A percentile compares a stretch with the other conserved stretches of the same genome.
phyloP scores from a whole-genome alignment of 2,797 vertebrate genomes.

The Yasuhikotakia modesta region DNA sequence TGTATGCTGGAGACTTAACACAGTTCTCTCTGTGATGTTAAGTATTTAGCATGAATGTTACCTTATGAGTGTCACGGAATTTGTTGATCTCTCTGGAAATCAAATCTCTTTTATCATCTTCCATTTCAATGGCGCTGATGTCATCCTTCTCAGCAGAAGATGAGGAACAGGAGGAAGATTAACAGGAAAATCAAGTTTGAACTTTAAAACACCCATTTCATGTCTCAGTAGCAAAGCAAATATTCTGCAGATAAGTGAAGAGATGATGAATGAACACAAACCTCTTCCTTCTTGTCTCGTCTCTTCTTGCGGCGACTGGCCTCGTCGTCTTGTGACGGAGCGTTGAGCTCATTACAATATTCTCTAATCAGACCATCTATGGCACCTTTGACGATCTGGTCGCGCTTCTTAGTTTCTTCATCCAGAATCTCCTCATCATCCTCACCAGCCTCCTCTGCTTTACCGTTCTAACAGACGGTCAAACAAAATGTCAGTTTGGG shows the following conservation, averaged over 20 bases:
- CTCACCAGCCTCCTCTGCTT: constrained; percentile 71
- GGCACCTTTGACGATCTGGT: constrained; percentile 92
- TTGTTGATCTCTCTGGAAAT: constrained; percentile 99
- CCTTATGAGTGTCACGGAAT: constrained; percentile 99
- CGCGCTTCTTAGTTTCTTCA: constrained; percentile 94
- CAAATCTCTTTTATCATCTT: constrained; percentile 99
- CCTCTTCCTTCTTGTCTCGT: constrained; percentile 99
- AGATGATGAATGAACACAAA: constrained; percentile 60
- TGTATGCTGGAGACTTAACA: constrained; percentile 4
- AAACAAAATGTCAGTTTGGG: not conserved
- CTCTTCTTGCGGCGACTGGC: constrained; percentile 94
- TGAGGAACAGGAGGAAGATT: constrained; percentile 1
- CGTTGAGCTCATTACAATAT: constrained; percentile 95
- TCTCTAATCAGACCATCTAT: constrained; percentile 96
- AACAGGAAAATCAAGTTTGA: not conserved
- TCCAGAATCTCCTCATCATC: constrained; percentile 93
- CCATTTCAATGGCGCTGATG: constrained; percentile 99
- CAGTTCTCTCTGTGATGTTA: constrained; percentile 70
- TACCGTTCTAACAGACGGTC: constrained; percentile 75
- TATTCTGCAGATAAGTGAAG: not conserved
- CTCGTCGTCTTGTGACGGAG: constrained; percentile 92
- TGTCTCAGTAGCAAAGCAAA: too few species aligned
- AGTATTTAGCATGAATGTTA: constrained; percentile 78
- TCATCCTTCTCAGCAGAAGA: constrained; percentile 84
- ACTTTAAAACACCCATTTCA: too few species aligned